Percentiles rank a stretch among this genome's conserved stretches.
phyloP scores from a whole-genome alignment of 2,113 vertebrate genomes.

The Corvus cornix region DNA sequence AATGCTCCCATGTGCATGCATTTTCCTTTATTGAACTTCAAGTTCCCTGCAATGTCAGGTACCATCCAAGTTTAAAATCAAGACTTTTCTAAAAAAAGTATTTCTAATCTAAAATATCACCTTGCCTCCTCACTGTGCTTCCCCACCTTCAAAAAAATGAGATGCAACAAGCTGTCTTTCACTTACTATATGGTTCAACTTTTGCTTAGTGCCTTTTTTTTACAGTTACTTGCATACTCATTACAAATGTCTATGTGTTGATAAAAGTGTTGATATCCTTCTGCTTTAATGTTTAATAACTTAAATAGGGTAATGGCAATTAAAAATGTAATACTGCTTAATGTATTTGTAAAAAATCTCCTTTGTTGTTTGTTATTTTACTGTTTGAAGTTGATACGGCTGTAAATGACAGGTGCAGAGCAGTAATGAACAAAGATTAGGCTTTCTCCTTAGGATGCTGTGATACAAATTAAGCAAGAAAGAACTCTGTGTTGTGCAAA shows the following conservation, averaged over 20 bases:
- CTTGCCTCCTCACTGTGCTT: background rate
- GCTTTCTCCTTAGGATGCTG: background rate
- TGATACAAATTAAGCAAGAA: background rate
- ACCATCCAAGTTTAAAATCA: background rate
- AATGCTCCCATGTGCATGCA: slow-evolving; percentile 11
- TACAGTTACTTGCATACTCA: background rate
- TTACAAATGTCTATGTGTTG: background rate
- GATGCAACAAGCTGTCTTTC: background rate
- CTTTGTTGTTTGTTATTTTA: background rate
- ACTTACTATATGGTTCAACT: background rate
- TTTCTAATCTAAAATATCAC: slow-evolving; percentile 3
- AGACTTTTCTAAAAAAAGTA: background rate
- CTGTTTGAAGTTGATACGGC: background rate
- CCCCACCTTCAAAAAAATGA: background rate
- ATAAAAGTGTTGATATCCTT: background rate
- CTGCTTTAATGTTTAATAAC: background rate
- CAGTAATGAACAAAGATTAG: background rate
- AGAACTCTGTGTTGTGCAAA: background rate
- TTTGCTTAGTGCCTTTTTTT: background rate
- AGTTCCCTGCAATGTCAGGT: background rate
- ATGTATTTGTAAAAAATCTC: background rate
- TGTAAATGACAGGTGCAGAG: background rate
- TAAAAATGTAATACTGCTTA: background rate
- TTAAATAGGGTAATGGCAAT: background rate
- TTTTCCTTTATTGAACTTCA: slow-evolving; percentile 38